phyloP scores from a whole-genome alignment of 2,797 vertebrate species.

The Agapornis canus region DNA sequence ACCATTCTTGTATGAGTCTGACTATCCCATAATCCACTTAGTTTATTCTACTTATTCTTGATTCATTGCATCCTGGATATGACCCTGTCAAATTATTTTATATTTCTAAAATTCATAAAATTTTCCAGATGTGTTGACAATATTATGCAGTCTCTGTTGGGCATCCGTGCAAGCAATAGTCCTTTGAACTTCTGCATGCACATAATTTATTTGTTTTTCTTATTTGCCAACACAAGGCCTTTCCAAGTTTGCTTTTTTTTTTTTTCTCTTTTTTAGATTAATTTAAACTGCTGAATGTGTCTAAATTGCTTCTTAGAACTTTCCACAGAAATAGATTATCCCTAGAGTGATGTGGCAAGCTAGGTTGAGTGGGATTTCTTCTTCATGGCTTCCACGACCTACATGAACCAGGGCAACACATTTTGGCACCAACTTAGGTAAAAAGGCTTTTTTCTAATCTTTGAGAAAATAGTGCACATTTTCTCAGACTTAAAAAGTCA shows the following conservation, averaged over 20 bases:
- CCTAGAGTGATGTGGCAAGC: neutral
- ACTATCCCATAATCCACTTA: neutral
- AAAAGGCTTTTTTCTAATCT: neutral
- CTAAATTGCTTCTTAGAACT: neutral
- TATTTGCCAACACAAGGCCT: neutral
- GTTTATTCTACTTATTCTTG: neutral
- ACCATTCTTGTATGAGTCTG: neutral
- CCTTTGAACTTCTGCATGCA: neutral
- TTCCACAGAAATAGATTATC: neutral
- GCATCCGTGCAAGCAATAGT: neutral
- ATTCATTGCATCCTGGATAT: neutral
- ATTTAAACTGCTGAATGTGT: neutral
- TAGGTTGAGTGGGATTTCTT: neutral
- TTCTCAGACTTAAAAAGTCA: neutral
- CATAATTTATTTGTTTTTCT: neutral
- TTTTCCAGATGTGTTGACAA: neutral
- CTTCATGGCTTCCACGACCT: neutral
- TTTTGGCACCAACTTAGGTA: rapidly evolving
- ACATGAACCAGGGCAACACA: rapidly evolving
- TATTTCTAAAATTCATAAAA: neutral
- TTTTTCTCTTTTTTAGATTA: neutral
- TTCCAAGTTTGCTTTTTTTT: neutral
- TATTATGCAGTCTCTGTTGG: neutral
- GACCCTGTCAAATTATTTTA: neutral
- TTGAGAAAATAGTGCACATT: neutral